Conservation (phyloP, 2,113 vertebrate genomes). For the Bagarius yarrelli region DNA sequence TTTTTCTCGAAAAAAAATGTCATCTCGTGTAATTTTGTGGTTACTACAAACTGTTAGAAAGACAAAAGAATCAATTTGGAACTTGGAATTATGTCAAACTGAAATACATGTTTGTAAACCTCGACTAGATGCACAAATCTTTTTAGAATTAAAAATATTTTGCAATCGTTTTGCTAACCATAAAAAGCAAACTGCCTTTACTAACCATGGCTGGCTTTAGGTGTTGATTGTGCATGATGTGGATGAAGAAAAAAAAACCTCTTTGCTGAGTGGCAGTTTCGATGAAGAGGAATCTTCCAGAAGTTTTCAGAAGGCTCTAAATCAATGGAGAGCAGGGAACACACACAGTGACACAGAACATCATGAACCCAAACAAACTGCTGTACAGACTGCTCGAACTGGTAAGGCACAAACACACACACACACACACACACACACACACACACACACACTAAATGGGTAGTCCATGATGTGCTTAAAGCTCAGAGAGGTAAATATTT, state of each 20-base stretch:
- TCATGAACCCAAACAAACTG: conserved; percentile 12
- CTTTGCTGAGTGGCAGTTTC: conserved; percentile 69
- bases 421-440: conserved; percentile 11
- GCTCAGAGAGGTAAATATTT: neutral
- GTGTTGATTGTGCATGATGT: conserved; percentile 59
- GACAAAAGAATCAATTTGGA: no score
- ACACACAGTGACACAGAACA: conserved; percentile 1
- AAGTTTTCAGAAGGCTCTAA: conserved; percentile 78
- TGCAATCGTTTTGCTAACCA: no score
- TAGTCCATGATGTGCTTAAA: conserved; percentile 1
- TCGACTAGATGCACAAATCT: no score
- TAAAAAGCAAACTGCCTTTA: neutral
- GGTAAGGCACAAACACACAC: conserved; percentile 57
- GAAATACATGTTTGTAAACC: no score
- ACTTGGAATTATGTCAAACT: no score
- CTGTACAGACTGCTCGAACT: conserved; percentile 50
- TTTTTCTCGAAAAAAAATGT: no score
- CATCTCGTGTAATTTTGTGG: no score
- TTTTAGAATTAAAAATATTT: no score
- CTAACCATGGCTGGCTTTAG: conserved; percentile 45
- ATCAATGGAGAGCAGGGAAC: conserved; percentile 72
- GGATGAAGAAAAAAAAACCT: conserved; percentile 24
- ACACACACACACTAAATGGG: neutral
- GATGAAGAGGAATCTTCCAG: conserved; percentile 75
- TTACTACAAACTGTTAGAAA: no score